Conservation (phyloP, 2,888 invertebrate genomes). For the Sycophila texana region DNA sequence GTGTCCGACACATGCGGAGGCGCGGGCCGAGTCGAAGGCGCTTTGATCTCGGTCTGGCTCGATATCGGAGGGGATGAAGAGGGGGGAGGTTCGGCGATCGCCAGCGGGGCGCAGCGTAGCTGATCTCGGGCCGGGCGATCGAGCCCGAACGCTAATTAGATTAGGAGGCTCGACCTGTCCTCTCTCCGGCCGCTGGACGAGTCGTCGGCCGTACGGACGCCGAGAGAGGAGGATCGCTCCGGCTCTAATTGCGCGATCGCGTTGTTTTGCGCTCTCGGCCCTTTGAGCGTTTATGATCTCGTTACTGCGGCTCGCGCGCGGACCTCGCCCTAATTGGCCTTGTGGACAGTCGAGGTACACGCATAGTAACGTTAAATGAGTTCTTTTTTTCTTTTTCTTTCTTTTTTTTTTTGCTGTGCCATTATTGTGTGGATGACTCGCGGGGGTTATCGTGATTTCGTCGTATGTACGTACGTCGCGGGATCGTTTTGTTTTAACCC, state of each 20-base stretch:
- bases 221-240: background rate
- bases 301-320: background rate
- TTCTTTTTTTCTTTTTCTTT: too few species aligned
- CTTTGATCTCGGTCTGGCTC: constrained; percentile 27
- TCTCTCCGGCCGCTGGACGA: too few species aligned
- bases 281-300: constrained; percentile 5
- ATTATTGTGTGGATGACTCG: background rate
- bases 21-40: background rate
- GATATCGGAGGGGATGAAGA: background rate
- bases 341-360: too few species aligned
- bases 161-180: constrained; percentile 22
- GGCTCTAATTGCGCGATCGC: constrained; percentile 15
- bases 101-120: background rate
- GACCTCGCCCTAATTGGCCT: background rate
- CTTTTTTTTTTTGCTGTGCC: background rate
- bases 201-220: too few species aligned
- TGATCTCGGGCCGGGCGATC: constrained; percentile 18
- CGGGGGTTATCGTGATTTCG: background rate
- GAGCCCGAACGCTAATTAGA: constrained; percentile 50
- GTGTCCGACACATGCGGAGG: background rate
- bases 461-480: too few species aligned
- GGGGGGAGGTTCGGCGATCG: background rate
- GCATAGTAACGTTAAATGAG: too few species aligned
- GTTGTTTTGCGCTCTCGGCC: background rate
- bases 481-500: too few species aligned